Base-by-base conservation (phyloP, 1,140 invertebrate genomes). In the Linepithema humile region DNA sequence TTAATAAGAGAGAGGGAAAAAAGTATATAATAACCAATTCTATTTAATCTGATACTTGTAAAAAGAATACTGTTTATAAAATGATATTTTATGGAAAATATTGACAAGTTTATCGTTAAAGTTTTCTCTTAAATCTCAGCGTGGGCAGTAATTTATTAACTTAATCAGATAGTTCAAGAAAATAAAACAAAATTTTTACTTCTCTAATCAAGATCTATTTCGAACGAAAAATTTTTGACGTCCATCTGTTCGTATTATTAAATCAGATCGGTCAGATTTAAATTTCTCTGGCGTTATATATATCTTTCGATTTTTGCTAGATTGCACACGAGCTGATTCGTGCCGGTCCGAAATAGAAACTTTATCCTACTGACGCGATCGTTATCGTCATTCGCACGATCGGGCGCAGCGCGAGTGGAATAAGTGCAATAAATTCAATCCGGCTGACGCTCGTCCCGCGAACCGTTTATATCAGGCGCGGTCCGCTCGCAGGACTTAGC, bases 351-450 rank as follows among this genome's bases (percentile, higher is more conserved):
- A n/a, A n/a, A n/a, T n/a, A n/a, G n/a, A n/a, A n/a, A n/a, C n/a
- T n/a, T n/a, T n/a, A n/a, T n/a, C n/a, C n/a, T n/a, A n/a, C 38
- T 23, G 50, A 59, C 35, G 23, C 20, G 55, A 74, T 32, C 26
- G 26, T 60, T 50, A 60, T 32, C 53, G 10, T 55, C n/a, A n/a
- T 20, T 67, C 15, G 26, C 3, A n/a, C n/a, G n/a, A n/a, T n/a
- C n/a, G n/a, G n/a, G n/a, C 3, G 26, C 40, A 3, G 17, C 40
- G 15, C 10, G 7, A 38, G 26, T 64, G 10, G 15, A 40, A 77
- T 48, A 38, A 65, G 38, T 4, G 40, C 32, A 20, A 77, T 77
- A 75, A 75, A 77, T 65, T 77, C 38, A 38, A 77, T 15, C 29
- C 32, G 17, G 2, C 26, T 38, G 48, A 45, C 26, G 2, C n/a